Percentiles rank a stretch among this genome's conserved stretches.
Evolutionary conservation across 2,113 vertebrate genomes (phyloP).

Genomic region (Gulo gulo): DNA sequence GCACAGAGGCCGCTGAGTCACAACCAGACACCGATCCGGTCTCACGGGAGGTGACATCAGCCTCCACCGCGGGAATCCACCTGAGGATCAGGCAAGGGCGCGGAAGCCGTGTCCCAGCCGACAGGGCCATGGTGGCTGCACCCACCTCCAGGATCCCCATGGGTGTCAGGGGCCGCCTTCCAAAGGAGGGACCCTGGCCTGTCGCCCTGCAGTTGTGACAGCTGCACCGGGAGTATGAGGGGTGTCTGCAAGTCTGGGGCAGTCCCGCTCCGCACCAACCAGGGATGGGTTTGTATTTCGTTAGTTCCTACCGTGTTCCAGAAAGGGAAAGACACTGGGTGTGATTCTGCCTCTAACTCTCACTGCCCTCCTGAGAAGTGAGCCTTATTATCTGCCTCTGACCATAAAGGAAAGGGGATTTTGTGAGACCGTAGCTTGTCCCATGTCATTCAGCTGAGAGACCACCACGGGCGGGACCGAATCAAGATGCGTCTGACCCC

Average conservation of each 20-base stretch:
- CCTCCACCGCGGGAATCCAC: not conserved
- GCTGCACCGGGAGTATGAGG: not conserved
- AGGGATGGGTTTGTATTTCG: not conserved
- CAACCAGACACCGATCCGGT: too few species aligned
- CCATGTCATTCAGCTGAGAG: not conserved
- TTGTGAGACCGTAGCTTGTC: not conserved
- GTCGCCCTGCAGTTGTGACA: not conserved
- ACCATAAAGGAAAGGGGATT: not conserved
- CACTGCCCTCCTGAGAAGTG: not conserved
- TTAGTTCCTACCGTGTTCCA: not conserved
- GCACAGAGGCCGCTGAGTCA: not conserved
- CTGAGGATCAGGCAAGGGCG: not conserved
- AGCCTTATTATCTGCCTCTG: not conserved
- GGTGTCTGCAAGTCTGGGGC: not conserved
- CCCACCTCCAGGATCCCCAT: not conserved
- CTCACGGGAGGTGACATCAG: too few species aligned
- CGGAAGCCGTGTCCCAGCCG: rapidly evolving
- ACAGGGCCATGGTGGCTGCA: not conserved
- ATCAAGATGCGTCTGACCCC: not conserved
- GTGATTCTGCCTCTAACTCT: not conserved
- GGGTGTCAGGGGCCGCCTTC: not conserved
- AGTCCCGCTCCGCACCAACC: not conserved
- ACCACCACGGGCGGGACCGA: rapidly evolving
- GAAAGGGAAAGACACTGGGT: not conserved
- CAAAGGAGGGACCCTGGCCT: not conserved